Evolutionary conservation across 2,113 vertebrate species (phyloP).

Genomic region (Lophochroa leadbeateri): DNA sequence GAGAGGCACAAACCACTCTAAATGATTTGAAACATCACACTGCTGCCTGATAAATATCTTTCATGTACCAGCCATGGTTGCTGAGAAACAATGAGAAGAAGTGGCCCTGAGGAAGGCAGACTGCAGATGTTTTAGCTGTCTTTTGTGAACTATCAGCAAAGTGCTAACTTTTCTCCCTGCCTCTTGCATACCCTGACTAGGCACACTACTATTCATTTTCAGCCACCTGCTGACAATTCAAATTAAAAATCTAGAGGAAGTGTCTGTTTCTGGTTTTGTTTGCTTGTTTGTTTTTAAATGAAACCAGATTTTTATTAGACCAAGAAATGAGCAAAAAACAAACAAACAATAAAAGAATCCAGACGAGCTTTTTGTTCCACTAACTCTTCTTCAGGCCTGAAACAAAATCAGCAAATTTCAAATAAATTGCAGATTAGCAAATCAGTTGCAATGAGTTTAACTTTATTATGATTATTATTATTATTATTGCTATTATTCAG

Average conservation of each 20-base stretch:
- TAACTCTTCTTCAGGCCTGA: background rate
- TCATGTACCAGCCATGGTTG: background rate
- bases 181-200: background rate
- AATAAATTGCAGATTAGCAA: background rate
- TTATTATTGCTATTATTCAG: background rate
- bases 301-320: slow-evolving; percentile 9
- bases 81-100: background rate
- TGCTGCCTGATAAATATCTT: background rate
- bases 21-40: background rate
- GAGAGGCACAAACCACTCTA: background rate
- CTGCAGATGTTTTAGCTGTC: background rate
- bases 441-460: background rate
- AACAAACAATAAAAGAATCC: background rate
- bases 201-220: background rate
- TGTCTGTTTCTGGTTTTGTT: background rate
- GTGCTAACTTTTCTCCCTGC: background rate
- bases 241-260: slow-evolving; percentile 34
- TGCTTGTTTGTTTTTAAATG: slow-evolving; percentile 10
- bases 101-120: background rate
- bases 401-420: background rate
- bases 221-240: slow-evolving; percentile 40
- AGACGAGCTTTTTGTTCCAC: background rate
- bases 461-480: background rate
- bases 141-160: background rate
- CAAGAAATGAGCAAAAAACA: background rate